Conservation (phyloP, 2,113 vertebrate species). For the Bambusicola thoracicus region DNA sequence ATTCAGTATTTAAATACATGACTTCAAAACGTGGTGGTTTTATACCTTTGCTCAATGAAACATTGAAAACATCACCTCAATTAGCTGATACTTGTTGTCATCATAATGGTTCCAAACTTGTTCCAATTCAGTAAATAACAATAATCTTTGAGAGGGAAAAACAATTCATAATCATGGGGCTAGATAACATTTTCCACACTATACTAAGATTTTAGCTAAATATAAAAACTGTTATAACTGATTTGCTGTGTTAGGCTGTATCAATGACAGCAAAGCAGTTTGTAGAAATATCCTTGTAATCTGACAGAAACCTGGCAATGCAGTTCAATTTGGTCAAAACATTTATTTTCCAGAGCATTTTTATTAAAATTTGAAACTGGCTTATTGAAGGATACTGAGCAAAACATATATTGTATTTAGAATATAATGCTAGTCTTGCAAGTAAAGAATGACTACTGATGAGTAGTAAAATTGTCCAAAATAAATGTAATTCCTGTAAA, state of each 20-base stretch:
- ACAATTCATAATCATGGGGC: neutral
- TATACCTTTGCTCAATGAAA: neutral
- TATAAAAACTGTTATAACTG: neutral
- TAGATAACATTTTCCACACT: neutral
- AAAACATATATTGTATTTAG: neutral
- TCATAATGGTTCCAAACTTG: neutral
- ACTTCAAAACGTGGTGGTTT: neutral
- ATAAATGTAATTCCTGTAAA: slow-evolving; percentile 4
- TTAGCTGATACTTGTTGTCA: neutral
- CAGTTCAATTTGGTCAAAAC: slow-evolving; percentile 11
- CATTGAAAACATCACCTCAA: neutral
- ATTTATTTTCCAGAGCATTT: slow-evolving; percentile 49
- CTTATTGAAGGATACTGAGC: neutral
- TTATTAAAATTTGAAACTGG: slow-evolving; percentile 28
- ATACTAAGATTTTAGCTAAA: neutral
- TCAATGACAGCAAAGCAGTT: slow-evolving; percentile 16
- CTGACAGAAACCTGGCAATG: slow-evolving; percentile 1
- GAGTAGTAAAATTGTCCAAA: neutral
- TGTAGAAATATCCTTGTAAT: slow-evolving; percentile 23
- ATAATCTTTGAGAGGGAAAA: neutral
- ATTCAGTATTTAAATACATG: neutral
- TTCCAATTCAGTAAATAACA: neutral
- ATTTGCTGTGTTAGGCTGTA: slow-evolving; percentile 9
- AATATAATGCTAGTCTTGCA: neutral
- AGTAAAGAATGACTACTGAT: neutral